phyloP scores from a whole-genome alignment of 2,888 invertebrate genomes.

The Kryphioiulus occultus region DNA sequence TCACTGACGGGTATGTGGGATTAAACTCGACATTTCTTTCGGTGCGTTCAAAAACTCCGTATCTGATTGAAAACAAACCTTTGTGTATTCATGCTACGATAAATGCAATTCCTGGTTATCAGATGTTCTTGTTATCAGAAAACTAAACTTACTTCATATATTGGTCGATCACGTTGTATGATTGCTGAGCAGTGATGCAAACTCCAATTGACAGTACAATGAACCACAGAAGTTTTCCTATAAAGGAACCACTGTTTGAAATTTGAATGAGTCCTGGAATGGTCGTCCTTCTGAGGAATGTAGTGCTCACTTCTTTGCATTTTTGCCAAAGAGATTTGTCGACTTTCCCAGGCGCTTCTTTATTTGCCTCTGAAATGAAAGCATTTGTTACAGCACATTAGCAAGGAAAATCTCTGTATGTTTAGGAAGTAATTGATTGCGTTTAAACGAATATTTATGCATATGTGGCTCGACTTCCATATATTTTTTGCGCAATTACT shows the following conservation, averaged over 20 bases:
- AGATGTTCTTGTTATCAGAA: background rate
- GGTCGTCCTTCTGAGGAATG: background rate
- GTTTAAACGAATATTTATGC: background rate
- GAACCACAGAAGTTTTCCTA: background rate
- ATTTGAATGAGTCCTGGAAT: conserved; percentile 17
- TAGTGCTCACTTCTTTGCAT: background rate
- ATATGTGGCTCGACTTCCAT: too few species aligned
- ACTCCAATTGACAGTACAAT: background rate
- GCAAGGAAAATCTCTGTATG: background rate
- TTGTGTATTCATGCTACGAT: too few species aligned
- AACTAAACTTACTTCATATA: conserved; percentile 2
- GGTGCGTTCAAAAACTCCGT: background rate
- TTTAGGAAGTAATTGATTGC: background rate
- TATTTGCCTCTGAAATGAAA: background rate
- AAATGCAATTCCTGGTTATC: background rate
- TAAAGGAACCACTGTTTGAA: background rate
- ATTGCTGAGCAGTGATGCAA: background rate
- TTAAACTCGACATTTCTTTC: background rate
- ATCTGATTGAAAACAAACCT: background rate
- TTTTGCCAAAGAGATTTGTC: background rate
- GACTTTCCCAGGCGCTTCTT: background rate
- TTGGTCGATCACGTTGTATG: background rate
- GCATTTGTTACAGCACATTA: background rate
- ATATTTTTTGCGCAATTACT: too few species aligned
- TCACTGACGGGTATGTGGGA: conserved; percentile 17